Evolutionary conservation across 2,113 vertebrate genomes (phyloP).

Genomic region (Nerophis lumbriciformis): DNA sequence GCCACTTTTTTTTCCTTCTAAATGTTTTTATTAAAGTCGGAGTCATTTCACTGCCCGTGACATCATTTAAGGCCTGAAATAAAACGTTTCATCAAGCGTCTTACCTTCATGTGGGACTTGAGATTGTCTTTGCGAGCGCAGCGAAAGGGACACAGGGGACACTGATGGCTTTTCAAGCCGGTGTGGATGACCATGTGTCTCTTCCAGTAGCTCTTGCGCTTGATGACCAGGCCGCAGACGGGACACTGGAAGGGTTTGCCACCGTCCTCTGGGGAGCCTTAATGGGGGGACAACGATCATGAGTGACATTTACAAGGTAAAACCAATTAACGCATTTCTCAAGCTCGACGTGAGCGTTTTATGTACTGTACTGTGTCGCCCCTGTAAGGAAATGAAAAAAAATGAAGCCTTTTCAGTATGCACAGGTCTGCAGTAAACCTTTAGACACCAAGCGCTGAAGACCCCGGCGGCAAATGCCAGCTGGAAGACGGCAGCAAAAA

Average conservation of each 20-base stretch:
- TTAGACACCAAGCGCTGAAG: conserved; percentile 45
- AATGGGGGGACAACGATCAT: conserved; percentile 30
- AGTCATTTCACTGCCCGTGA: too few relatives aligned
- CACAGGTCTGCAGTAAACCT: conserved; percentile 23
- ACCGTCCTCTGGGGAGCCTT: conserved; percentile 92
- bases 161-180: conserved; percentile 98
- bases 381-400: conserved; percentile 9
- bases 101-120: conserved; percentile 99
- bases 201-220: conserved; percentile 99
- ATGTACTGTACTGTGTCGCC: background rate
- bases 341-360: conserved; percentile 5
- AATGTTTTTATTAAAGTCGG: too few relatives aligned
- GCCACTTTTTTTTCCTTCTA: too few relatives aligned
- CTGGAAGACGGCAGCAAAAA: conserved; percentile 58
- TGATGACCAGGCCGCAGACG: conserved; percentile 97
- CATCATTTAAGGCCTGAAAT: too few relatives aligned
- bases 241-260: conserved; percentile 98
- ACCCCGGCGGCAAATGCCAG: conserved; percentile 47
- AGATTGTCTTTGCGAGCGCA: conserved; percentile 99
- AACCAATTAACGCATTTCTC: conserved; percentile 5
- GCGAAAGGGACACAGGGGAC: conserved; percentile 95
- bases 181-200: conserved; percentile 99
- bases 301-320: conserved; percentile 10
- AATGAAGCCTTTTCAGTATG: conserved; percentile 8
- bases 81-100: conserved; percentile 9